Conservation (phyloP, 2,797 vertebrate genomes). For the Zonotrichia albicollis region DNA sequence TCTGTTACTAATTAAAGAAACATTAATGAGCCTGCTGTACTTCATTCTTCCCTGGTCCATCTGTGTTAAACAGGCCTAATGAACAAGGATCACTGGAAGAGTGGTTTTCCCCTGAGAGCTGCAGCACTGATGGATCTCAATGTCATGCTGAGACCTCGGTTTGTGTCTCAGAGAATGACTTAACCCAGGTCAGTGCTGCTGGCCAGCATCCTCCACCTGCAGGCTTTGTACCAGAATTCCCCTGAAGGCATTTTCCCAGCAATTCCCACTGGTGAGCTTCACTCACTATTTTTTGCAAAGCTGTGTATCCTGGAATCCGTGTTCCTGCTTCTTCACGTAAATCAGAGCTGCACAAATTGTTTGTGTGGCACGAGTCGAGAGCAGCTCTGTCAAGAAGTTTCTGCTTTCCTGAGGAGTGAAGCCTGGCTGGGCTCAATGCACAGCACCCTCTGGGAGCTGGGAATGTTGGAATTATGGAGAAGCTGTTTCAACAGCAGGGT, state of each 20-base stretch:
- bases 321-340: not conserved
- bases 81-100: not conserved
- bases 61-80: not conserved
- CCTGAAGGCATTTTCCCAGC: not conserved
- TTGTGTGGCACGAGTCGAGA: not conserved
- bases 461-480: not conserved
- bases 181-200: not conserved
- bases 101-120: not conserved
- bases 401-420: not conserved
- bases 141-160: not conserved
- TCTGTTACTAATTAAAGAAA: slow-evolving; percentile 37
- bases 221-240: not conserved
- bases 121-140: not conserved
- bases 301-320: accelerated
- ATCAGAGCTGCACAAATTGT: not conserved
- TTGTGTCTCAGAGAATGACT: not conserved
- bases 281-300: not conserved
- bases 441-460: not conserved
- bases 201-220: not conserved
- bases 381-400: not conserved
- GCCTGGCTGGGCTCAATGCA: not conserved
- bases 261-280: not conserved
- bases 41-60: not conserved
- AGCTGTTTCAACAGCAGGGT: not conserved
- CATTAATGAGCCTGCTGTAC: not conserved